Conservation (phyloP, 2,113 vertebrate genomes). For the Hemicordylus capensis region DNA sequence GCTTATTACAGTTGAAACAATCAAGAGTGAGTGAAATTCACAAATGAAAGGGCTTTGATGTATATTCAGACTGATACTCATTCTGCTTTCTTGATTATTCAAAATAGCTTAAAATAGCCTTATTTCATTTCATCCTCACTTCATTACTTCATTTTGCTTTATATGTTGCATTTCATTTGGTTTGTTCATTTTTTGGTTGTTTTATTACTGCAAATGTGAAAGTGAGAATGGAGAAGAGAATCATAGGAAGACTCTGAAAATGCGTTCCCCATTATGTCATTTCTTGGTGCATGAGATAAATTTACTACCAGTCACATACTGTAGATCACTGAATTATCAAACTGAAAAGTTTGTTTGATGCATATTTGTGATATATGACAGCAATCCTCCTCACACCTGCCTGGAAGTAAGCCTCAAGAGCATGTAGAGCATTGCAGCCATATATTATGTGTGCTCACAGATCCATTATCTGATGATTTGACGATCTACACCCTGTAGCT, state of each 20-base stretch:
- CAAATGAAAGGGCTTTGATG: neutral
- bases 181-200: neutral
- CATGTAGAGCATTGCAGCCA: neutral
- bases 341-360: slow-evolving; percentile 16
- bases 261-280: slow-evolving; percentile 7
- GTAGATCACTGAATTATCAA: slow-evolving; percentile 19
- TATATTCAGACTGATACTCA: slow-evolving; percentile 2
- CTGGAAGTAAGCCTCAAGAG: neutral
- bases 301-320: slow-evolving; percentile 12
- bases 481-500: slow-evolving; percentile 5
- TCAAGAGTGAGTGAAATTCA: neutral
- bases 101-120: slow-evolving; percentile 17
- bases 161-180: slow-evolving; percentile 18
- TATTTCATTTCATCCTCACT: slow-evolving; percentile 5
- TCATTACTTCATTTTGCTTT: slow-evolving; percentile 25
- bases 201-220: neutral
- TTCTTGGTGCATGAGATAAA: slow-evolving; percentile 19
- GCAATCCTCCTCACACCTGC: neutral
- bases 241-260: neutral
- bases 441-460: slow-evolving; percentile 5
- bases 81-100: neutral
- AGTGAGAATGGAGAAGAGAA: neutral
- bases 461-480: slow-evolving; percentile 11
- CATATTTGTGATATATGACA: slow-evolving; percentile 5
- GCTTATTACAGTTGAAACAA: neutral